Conservation (phyloP, 1,140 invertebrate genomes). For the Gonatopus flavifemur region DNA sequence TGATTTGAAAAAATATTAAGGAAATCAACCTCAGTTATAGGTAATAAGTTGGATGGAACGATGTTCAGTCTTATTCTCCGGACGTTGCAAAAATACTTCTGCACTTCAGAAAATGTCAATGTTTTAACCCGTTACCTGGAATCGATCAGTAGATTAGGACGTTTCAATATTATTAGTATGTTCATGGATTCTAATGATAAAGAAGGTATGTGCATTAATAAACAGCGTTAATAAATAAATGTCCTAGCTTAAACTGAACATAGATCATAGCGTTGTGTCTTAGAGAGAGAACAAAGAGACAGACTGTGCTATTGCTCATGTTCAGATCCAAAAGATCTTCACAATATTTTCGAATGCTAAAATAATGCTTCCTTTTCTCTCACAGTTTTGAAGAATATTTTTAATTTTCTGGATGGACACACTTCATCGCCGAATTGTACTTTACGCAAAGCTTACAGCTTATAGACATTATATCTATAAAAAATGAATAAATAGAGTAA, state of each 20-base stretch:
- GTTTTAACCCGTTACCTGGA: constrained; percentile 27
- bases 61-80: constrained; percentile 40
- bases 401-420: constrained; percentile 29
- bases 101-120: constrained; percentile 17
- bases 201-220: constrained; percentile 28
- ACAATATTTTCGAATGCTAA: too few species aligned
- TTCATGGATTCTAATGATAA: constrained; percentile 36
- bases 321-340: not conserved
- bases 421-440: constrained; percentile 4
- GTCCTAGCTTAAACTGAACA: too few species aligned
- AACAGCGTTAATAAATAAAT: not conserved
- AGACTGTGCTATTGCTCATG: too few species aligned
- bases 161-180: constrained; percentile 36
- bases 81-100: constrained; percentile 38
- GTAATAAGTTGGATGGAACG: constrained; percentile 36
- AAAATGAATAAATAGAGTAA: too few species aligned
- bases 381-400: constrained; percentile 29
- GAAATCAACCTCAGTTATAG: constrained; percentile 31
- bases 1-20: constrained; percentile 1
- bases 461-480: constrained; percentile 6
- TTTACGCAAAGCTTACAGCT: constrained; percentile 21
- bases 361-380: constrained; percentile 11
- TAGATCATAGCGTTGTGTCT: too few species aligned
- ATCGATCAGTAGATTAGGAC: constrained; percentile 24
- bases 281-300: too few species aligned